phyloP scores from a whole-genome alignment of 1,140 invertebrate genomes.

The Pseudomyrmex concolor region DNA sequence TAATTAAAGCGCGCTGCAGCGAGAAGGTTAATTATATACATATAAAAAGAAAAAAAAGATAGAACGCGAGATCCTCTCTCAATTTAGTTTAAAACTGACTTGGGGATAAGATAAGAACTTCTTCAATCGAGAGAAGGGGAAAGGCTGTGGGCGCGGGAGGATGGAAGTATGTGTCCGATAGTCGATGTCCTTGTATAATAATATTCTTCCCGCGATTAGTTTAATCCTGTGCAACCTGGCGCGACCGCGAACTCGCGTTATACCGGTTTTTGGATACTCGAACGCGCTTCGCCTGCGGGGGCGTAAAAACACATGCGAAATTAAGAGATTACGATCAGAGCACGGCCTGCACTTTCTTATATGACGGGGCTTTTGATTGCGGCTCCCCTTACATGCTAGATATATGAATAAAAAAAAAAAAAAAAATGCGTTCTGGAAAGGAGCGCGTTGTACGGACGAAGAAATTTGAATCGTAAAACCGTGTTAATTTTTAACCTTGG shows the following conservation, averaged over 20 bases:
- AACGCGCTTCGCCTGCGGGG: constrained; percentile 29
- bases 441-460: constrained; percentile 23
- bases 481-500: constrained; percentile 47
- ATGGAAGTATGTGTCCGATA: constrained; percentile 12
- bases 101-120: neutral
- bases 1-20: no score
- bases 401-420: neutral
- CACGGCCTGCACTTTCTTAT: constrained; percentile 49
- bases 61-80: no score
- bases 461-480: constrained; percentile 55
- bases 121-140: neutral
- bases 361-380: constrained; percentile 44
- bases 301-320: constrained; percentile 61
- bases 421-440: constrained; percentile 34
- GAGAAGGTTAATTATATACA: no score
- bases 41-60: no score
- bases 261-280: constrained; percentile 42
- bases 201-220: constrained; percentile 43
- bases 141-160: neutral
- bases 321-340: constrained; percentile 57
- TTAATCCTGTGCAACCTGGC: constrained; percentile 31
- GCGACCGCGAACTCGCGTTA: constrained; percentile 53
- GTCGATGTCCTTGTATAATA: constrained; percentile 34
- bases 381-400: constrained; percentile 36
- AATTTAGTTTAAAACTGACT: no score